Evolutionary conservation across 30 jellyfish, hydroid and myxozoan species (phyloP).

Genomic region (Chrysaora quinquecirrha): DNA sequence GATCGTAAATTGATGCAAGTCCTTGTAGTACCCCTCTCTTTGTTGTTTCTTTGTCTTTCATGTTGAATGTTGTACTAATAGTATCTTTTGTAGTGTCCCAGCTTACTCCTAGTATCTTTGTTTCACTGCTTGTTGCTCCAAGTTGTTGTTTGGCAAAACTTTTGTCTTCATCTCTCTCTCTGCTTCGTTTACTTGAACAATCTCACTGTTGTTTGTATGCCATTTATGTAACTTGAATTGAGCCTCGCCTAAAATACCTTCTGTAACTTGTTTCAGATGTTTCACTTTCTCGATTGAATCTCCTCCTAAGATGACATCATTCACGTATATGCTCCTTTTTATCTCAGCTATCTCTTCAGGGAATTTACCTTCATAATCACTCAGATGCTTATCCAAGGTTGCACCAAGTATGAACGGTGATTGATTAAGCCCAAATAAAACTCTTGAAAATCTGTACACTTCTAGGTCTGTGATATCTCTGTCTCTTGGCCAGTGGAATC

Average conservation of each 20-base stretch:
- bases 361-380: too few species aligned
- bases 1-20: constrained; percentile 69
- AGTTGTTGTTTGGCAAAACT: too few species aligned
- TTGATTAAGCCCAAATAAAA: too few species aligned
- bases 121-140: too few species aligned
- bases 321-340: not conserved
- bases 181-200: too few species aligned
- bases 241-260: not conserved
- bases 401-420: constrained; percentile 11
- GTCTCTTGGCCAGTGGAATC: too few species aligned
- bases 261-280: not conserved
- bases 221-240: too few species aligned
- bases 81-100: constrained; percentile 58
- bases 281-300: not conserved
- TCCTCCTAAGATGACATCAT: not conserved
- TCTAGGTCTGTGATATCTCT: too few species aligned
- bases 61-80: too few species aligned
- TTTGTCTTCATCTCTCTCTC: too few species aligned
- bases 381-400: constrained; percentile 4
- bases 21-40: too few species aligned
- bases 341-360: not conserved
- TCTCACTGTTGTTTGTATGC: constrained; percentile 9
- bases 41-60: constrained; percentile 4
- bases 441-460: not conserved
- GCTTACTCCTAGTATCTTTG: constrained; percentile 50